Conservation (phyloP, 2,888 invertebrate species). For the Conchocele bisecta region DNA sequence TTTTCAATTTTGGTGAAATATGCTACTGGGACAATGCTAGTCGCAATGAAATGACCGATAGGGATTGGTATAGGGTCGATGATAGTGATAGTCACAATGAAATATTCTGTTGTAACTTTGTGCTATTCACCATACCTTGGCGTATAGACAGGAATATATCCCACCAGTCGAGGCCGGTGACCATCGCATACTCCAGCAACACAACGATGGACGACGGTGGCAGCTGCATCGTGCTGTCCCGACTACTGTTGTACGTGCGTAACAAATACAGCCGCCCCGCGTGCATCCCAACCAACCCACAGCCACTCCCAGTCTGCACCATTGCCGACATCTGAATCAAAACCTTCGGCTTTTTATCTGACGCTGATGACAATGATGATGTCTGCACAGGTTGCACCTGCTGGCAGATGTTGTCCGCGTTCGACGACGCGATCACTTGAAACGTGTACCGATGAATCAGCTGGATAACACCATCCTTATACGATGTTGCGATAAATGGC, state of each 20-base stretch:
- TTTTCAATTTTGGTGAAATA: too few species aligned
- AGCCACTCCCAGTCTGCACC: constrained; percentile 76
- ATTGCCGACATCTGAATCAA: constrained; percentile 61
- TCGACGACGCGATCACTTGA: constrained; percentile 69
- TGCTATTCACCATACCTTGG: constrained; percentile 84
- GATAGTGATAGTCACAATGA: neutral
- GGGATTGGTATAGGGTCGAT: too few species aligned
- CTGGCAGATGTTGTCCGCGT: constrained; percentile 60
- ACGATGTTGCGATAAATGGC: constrained; percentile 77
- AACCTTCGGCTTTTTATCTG: constrained; percentile 48
- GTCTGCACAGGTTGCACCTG: constrained; percentile 49
- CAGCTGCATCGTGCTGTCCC: constrained; percentile 82
- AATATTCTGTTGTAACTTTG: constrained; percentile 77
- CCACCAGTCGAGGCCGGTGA: constrained; percentile 92
- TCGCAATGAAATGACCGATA: neutral
- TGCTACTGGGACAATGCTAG: neutral
- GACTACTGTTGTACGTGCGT: constrained; percentile 78
- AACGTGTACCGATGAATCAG: constrained; percentile 78
- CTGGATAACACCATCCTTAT: constrained; percentile 79
- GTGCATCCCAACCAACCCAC: constrained; percentile 76
- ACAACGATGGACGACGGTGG: constrained; percentile 72
- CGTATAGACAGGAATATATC: constrained; percentile 92
- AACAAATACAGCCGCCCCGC: constrained; percentile 72
- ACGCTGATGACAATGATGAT: too few species aligned
- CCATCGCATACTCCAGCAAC: constrained; percentile 92